These are phyloP conservation scores for Gerris lacustris DNA, from an alignment of 2,888 invertebrate species.

Conservation along the genomic window DNA sequence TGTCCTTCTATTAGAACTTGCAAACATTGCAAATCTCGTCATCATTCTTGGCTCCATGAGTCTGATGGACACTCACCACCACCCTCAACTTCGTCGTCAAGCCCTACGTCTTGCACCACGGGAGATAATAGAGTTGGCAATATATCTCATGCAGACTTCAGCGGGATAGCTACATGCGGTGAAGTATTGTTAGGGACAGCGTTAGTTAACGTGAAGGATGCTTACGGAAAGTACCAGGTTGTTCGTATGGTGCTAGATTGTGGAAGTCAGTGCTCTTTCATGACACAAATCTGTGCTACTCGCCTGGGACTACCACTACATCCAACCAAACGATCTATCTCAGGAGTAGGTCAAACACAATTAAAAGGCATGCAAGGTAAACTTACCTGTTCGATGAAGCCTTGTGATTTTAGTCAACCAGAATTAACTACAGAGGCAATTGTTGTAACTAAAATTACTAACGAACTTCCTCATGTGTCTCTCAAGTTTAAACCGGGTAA, in stretches of 20 bases:
- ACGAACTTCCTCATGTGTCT: not conserved
- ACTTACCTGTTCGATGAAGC: not conserved
- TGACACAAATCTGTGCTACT: conserved; percentile 2
- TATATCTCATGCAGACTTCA: not conserved
- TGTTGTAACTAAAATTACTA: conserved; percentile 6
- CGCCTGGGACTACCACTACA: not conserved
- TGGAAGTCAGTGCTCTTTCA: not conserved
- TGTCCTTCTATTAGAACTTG: conserved; percentile 13
- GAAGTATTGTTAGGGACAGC: conserved; percentile 15
- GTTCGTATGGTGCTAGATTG: conserved; percentile 12
- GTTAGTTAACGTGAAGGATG: conserved; percentile 9
- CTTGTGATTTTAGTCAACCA: conserved; percentile 4
- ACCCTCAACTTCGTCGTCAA: not conserved
- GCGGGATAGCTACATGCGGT: not conserved
- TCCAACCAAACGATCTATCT: not conserved
- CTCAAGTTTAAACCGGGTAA: not conserved
- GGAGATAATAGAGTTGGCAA: not conserved
- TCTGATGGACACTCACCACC: not conserved
- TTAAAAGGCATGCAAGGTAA: conserved; percentile 6
- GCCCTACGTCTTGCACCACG: not conserved
- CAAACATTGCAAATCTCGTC: conserved; percentile 10
- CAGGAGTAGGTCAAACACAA: conserved; percentile 10
- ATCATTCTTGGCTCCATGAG: conserved; percentile 13
- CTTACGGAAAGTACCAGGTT: not conserved
- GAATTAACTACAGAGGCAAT: conserved; percentile 5